Evolutionary conservation across 2,113 vertebrate genomes (phyloP), one percentile per base, ranked within the genome.

Genomic region (Nothobranchius furzeri): DNA sequence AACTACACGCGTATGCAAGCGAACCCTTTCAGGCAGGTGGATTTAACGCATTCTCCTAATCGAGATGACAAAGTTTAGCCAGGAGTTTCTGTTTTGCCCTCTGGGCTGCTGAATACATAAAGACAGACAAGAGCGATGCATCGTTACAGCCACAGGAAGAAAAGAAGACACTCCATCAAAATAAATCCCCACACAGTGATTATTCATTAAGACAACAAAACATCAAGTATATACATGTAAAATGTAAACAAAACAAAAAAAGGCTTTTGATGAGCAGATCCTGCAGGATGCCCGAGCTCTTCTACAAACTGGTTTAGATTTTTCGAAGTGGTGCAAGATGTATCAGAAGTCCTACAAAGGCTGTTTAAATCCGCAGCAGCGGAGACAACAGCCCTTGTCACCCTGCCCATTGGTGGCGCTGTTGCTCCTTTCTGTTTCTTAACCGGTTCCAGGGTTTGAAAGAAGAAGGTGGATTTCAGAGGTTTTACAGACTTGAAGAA

Each of bases 11-110:
- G 66, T 52, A 79, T 65, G 57, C 74, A 82, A 79, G 79, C 43
- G 14, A 64, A 8, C 11, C 13, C n/a, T 70, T 58, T 3, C 24
- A 37, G 46, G 61, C 68, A 69, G 74, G 68, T 64, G 43, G 59
- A 75, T 7, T 24, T 36, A 81, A 35, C 54, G 58, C 54, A 17
- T 66, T 63, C 62, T 56, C 60, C 78, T 70, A 78, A 75, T 82
- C 53, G 76, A 61, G 73, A 85, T 64, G 60, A 70, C 78, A 78
- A 65, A 53, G 75, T 79, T 81, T 58, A 50, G 73, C 72, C 63
- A 43, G 49, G 20, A 50, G 36, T 15, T 69, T 45, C 49, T 37
- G 61, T 42, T 51, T 37, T 53, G 6, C 76, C 76, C 83, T 71
- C 68, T 60, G 74, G 70, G 64, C 59, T 80, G 78, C 68, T 67